phyloP scores from a whole-genome alignment of 1,140 invertebrate genomes.

The Odontomachus brunneus region DNA sequence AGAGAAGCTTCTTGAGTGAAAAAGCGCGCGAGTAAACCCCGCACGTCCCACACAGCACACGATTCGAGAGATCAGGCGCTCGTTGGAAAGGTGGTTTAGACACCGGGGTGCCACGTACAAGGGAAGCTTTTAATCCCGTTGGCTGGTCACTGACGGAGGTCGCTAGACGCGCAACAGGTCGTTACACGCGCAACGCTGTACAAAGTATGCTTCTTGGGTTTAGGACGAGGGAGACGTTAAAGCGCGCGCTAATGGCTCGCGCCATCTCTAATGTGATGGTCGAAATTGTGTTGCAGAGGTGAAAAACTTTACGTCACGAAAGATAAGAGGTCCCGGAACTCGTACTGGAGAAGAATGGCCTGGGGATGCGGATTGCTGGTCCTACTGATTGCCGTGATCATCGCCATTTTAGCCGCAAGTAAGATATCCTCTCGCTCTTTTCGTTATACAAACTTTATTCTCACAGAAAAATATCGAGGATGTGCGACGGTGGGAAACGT shows the following conservation, averaged over 20 bases:
- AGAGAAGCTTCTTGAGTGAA: not conserved
- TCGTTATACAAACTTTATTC: not conserved
- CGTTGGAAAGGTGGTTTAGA: conserved; percentile 38
- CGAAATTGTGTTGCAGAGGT: conserved; percentile 88
- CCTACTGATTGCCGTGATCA: conserved; percentile 88
- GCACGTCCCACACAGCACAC: conserved; percentile 8
- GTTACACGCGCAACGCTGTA: conserved; percentile 69
- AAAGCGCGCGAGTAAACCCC: not conserved
- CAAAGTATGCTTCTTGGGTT: conserved; percentile 72
- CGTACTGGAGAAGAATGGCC: conserved; percentile 88
- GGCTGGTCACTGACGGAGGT: conserved; percentile 67
- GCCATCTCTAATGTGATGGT: conserved; percentile 50
- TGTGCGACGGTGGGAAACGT: not conserved
- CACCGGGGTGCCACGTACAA: conserved; percentile 57
- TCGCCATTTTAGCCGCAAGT: conserved; percentile 91
- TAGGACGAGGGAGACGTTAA: conserved; percentile 57
- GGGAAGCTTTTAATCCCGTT: conserved; percentile 73
- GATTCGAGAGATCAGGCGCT: conserved; percentile 21
- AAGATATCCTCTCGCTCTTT: conserved; percentile 74
- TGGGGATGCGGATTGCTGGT: conserved; percentile 88
- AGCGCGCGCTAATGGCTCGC: not conserved
- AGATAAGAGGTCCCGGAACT: conserved; percentile 90
- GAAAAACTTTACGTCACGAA: conserved; percentile 93
- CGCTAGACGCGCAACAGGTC: conserved; percentile 54
- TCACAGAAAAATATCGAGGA: too few relatives aligned